phyloP scores from a whole-genome alignment of 2,797 vertebrate species.

The Enteromius viviparus region DNA sequence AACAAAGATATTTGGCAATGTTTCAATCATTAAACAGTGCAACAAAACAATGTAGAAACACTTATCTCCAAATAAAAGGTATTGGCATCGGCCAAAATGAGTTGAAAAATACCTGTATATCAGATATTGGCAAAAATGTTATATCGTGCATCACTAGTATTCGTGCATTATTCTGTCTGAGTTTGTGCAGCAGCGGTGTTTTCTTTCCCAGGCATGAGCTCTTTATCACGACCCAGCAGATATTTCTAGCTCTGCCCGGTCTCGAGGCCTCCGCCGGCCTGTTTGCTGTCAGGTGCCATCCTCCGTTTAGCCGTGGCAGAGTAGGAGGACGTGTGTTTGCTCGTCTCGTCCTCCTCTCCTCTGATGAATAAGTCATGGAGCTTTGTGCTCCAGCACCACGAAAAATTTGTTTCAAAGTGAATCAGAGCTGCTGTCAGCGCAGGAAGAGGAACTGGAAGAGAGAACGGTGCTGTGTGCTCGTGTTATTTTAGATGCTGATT shows the following conservation, averaged over 20 bases:
- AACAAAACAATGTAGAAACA: too few relatives aligned
- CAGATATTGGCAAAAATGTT: too few relatives aligned
- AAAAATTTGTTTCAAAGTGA: constrained; percentile 43
- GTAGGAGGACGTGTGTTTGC: constrained; percentile 9
- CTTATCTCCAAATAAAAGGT: too few relatives aligned
- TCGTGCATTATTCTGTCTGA: too few relatives aligned
- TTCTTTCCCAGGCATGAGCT: constrained; percentile 22
- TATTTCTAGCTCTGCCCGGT: constrained; percentile 11
- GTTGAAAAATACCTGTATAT: too few relatives aligned
- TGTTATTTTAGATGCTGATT: constrained; percentile 28
- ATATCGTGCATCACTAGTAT: not conserved
- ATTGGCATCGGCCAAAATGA: too few relatives aligned
- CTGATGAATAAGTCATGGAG: constrained; percentile 65
- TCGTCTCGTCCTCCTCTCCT: constrained; percentile 44
- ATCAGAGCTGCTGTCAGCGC: constrained; percentile 52
- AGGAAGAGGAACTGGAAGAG: constrained; percentile 13
- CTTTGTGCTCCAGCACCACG: constrained; percentile 49
- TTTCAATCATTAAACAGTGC: too few relatives aligned
- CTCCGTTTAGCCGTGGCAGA: not conserved
- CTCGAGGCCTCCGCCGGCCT: not conserved
- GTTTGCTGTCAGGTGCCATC: constrained; percentile 21
- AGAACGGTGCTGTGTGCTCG: not conserved
- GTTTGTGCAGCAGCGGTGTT: not conserved
- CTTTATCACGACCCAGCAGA: constrained; percentile 13
- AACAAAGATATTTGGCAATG: too few relatives aligned